Base-by-base conservation (phyloP, 2,888 invertebrate species). In the Pachycephus smyrnensis region DNA sequence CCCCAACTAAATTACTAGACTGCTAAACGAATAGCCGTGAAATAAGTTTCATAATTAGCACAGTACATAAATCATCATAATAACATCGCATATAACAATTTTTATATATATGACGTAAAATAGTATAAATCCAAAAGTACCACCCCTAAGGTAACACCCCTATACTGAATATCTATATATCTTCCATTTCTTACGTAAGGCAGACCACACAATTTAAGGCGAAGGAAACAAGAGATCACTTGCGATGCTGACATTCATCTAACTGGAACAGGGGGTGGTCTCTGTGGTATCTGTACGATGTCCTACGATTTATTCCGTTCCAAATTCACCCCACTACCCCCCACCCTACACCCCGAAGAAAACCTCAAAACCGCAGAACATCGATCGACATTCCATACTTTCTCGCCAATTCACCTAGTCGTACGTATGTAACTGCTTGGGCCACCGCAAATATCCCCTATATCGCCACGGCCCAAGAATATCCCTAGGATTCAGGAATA, bases 361-460 rank as follows among this genome's bases (percentile, higher is more conserved):
- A 40, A 69, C 75, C 68, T 75, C 73, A 71, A 79, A 78, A 81
- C 80, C 80, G 69, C 77, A 77, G 77, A 80, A 75, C 80, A 81
- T 81, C 80, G 80, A 81, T 81, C 81, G 76, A 76, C 81, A 79
- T 80, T 81, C 80, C 80, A 81, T 79, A 81, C 80, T 79, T 81
- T 80, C 78, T 76, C 79, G 80, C 77, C 76, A 23, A 55, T 55
- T 23, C 55, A 2, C 23, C 9, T 9, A 55, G 23, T 55, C 9
- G 23, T 23, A 9, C 9, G 23, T 55, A 55, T 6, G 55, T 55
- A 9, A 9, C 9, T 55, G 55, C 23, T 2, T 55, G 15, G 23
- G 55, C 15, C 55, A 55, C 23, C 23, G 9, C 55, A 9, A 55
- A 55, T 9, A 55, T 15, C 9, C 55, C 55, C 55, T 55, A 55